Base-by-base conservation (phyloP, 2,113 vertebrate genomes). In the Salvelinus alpinus region DNA sequence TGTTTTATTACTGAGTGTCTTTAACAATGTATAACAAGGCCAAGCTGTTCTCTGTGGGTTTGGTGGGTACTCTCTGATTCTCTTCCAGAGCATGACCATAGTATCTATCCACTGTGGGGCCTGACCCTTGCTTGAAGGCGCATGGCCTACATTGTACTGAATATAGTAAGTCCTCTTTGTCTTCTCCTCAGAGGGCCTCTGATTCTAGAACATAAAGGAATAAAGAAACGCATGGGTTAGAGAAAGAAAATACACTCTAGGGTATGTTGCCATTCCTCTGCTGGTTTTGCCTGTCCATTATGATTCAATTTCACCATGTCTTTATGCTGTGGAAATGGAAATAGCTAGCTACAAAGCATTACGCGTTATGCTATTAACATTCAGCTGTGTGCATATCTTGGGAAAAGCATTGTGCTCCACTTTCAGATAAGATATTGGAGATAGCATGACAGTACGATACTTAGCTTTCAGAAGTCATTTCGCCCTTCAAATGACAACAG, bases 101-200 rank as follows among this genome's bases (percentile, higher is more conserved):
- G 81, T 85, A 81, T 34, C 34, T 34, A 34, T 78, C 72, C 78
- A 81, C 81, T 29, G 34, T n/a, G 75, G 83, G 85, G 79, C 82
- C 80, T 87, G 90, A 91, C 88, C 89, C 75, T 85, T 83, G 87
- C 89, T 90, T 71, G 72, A 76, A 88, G 87, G 85, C 90, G 86
- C 77, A 64, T 84, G 87, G 87, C 89, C 87, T 84, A 91, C 87
- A 91, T 86, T 81, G 72, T 69, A 51, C 78, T 79, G 82, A 87
- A 90, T 84, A 88, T 85, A 86, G 84, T 77, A 88, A 83, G 89
- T 89, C 83, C 80, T 81, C 85, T 91, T 87, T 88, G 82, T 85
- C 68, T 85, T 84, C 76, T 75, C 78, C 81, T 85, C 75, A 27
- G 78, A 81, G 84, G 81, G 69, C 57, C 47, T 82, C 64, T 80